Evolutionary conservation across 2,797 vertebrate species (phyloP), one percentile per base, ranked within the genome.

Genomic region (Halcyon smyrnensis): DNA sequence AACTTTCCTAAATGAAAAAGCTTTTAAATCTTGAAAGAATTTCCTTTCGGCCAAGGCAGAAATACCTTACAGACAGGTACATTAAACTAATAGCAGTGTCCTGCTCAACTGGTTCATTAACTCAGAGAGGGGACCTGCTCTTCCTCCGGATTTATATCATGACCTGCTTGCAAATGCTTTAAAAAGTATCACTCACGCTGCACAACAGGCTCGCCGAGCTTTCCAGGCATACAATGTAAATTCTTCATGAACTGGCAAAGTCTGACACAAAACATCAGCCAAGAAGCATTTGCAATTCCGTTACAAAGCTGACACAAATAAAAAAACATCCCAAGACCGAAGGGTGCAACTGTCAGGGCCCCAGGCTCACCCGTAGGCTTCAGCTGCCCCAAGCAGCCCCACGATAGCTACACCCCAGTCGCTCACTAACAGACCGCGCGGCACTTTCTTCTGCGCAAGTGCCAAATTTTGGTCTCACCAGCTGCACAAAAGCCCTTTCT

Each of bases 391-490:
- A 23, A 65, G 2, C 51, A 93, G 54, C 8, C 9, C 25, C 46
- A 14, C 15, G 37, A 5, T 6, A 68, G 15, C 6, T 48, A 45
- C 9, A 30, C 5, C 36, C 30, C 2, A 37, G 53, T 30, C 8
- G 0, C 15, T 24, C 59, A n/a, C 8, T 5, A 21, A 32, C 15
- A 10, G 2, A 12, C 3, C 20, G 53, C 20, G 53, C 0, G 3
- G 25, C 11, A 75, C 7, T 30, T 39, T 65, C 23, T 32, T 16
- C 65, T 36, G 24, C 2, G 1, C 9, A 69, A 82, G 24, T 6
- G 9, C 39, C 54, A 39, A 43, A 46, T 20, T 57, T 37, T 54
- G 21, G n/a, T 64, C 24, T 62, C 21, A n/a, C 2, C 48, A 62
- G 48, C 24, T 75, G 59, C 46, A 77, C 23, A 65, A 30, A 39